Percentiles rank a stretch among this genome's conserved stretches.
These are phyloP conservation scores for Helarctos malayanus DNA, from an alignment of 2,797 vertebrate species.

Conservation along the genomic window DNA sequence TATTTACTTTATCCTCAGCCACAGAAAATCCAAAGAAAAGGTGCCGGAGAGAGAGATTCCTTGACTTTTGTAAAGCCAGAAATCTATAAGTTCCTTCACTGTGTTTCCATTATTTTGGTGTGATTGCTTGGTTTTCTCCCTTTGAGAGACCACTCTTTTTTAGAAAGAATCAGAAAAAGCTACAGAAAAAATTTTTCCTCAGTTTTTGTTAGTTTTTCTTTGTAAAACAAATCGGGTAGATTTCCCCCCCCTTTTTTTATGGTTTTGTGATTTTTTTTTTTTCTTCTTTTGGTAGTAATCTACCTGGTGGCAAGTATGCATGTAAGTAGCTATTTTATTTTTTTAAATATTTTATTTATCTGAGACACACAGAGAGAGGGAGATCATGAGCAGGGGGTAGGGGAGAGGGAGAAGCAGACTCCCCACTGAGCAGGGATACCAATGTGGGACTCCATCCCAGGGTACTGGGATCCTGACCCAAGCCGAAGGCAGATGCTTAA, in stretches of 20 bases:
- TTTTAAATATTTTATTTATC: background rate
- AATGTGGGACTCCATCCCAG: too few relatives aligned
- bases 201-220: constrained; percentile 29
- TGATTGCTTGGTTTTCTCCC: constrained; percentile 38
- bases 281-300: background rate
- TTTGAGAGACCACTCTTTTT: constrained; percentile 15
- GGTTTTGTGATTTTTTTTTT: background rate
- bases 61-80: constrained; percentile 35
- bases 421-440: too few relatives aligned
- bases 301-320: constrained; percentile 29
- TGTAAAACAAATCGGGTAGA: background rate
- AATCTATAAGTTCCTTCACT: background rate
- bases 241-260: background rate
- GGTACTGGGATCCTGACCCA: background rate
- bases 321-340: background rate
- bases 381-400: background rate
- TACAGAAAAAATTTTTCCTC: background rate
- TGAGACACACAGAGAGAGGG: background rate
- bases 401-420: too few relatives aligned
- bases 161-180: constrained; percentile 43
- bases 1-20: background rate
- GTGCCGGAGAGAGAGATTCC: background rate
- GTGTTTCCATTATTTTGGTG: constrained; percentile 26
- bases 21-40: background rate
- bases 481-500: background rate